Conservation (phyloP, 2,888 invertebrate species). For the Meteorus colon region DNA sequence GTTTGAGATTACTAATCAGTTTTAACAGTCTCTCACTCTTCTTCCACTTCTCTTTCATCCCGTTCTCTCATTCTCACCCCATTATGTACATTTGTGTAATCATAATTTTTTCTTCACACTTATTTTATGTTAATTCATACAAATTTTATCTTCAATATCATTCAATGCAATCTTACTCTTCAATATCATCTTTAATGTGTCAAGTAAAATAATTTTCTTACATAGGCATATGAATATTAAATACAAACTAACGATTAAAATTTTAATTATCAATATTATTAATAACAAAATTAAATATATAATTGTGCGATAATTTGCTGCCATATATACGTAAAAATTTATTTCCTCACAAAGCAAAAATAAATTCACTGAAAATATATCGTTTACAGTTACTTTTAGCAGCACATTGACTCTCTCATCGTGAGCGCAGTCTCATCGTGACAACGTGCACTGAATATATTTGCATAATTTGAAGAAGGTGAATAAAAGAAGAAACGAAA, state of each 20-base stretch:
- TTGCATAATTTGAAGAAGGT: slow-evolving; percentile 27
- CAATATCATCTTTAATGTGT: background rate
- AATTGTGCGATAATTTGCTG: background rate
- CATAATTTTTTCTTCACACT: background rate
- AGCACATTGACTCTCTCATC: slow-evolving; percentile 13
- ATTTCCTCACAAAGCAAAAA: background rate
- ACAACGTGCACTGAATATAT: slow-evolving; percentile 35
- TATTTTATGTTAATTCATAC: background rate
- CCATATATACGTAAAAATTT: background rate
- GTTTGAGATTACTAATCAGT: background rate
- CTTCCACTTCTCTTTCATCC: background rate
- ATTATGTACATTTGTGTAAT: background rate
- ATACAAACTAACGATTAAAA: too few relatives aligned
- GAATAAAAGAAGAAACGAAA: background rate
- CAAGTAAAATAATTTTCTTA: background rate
- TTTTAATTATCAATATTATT: background rate
- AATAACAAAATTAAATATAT: background rate
- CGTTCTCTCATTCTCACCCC: background rate
- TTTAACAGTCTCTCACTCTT: background rate
- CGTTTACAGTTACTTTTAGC: slow-evolving; percentile 5
- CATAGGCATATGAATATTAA: too few relatives aligned
- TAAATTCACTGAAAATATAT: background rate
- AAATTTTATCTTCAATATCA: background rate
- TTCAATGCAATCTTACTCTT: background rate
- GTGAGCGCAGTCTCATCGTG: slow-evolving; percentile 21